These are phyloP conservation scores for Agonum fuliginosum DNA, from an alignment of 2,888 invertebrate species.

Conservation along the genomic window DNA sequence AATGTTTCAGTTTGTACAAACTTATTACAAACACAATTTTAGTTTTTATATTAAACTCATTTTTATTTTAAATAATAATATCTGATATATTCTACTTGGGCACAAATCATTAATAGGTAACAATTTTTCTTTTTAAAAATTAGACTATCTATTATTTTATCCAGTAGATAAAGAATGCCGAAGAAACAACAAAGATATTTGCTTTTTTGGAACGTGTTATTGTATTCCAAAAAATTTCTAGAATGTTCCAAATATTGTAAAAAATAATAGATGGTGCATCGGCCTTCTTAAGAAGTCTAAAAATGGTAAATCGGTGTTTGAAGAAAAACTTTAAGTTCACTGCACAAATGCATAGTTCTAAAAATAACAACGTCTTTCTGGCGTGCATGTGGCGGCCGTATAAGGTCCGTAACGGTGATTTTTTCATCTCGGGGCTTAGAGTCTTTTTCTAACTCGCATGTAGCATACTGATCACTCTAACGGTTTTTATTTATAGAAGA, in stretches of 20 bases:
- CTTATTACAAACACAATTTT: no score
- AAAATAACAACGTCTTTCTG: constrained; percentile 27
- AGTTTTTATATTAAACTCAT: no score
- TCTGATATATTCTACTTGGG: no score
- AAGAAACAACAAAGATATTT: no score
- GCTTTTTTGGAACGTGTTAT: no score
- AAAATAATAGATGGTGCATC: no score
- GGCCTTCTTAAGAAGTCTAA: background rate
- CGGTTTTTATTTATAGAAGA: constrained; percentile 35
- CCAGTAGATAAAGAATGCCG: no score
- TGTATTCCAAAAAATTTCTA: background rate
- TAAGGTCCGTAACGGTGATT: constrained; percentile 51
- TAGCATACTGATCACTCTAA: constrained; percentile 32
- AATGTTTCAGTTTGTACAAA: no score
- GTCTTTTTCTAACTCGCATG: background rate
- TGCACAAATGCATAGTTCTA: constrained; percentile 37
- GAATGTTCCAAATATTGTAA: background rate
- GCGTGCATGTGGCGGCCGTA: constrained; percentile 42
- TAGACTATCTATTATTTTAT: no score
- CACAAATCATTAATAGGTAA: no score
- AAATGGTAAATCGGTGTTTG: constrained; percentile 27
- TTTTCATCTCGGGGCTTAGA: constrained; percentile 33
- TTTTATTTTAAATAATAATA: no score
- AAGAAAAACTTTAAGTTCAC: constrained; percentile 4
- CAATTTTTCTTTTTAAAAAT: no score